Base-by-base conservation (phyloP, 2,888 invertebrate genomes). In the Nematopogon swammerdamellus region DNA sequence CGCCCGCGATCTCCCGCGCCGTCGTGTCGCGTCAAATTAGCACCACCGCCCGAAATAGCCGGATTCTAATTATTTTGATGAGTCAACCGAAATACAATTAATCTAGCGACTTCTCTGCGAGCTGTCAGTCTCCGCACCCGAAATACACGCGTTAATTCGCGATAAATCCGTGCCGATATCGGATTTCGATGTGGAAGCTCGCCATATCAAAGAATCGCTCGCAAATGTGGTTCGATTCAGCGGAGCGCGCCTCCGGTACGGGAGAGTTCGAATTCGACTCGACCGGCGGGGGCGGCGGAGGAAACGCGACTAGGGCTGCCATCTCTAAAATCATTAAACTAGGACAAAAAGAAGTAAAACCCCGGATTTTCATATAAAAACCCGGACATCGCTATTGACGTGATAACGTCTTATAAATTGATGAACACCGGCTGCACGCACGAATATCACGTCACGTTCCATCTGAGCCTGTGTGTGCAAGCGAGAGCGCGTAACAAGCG, bases 11-110 rank as follows among this genome's bases (percentile, higher is more conserved):
- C 76, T 75, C 77, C 77, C 77, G 75, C 77, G 75, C 75, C 79
- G 79, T 72, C 73, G n/a, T 77, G 79, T 79, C 79, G 77, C 76
- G n/a, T n/a, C n/a, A n/a, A n/a, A 77, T 77, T 77, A 77, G 72
- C 75, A 76, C 74, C n/a, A n/a, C n/a, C 76, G 71, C 68, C 77
- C 68, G 74, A 75, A 79, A 79, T 79, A 79, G 76, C 77, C 72
- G 74, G 72, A 77, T 79, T 77, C 77, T 77, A 77, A 79, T 79
- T 79, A 79, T 79, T 77, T 77, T 77, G 79, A 77, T 79, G 77
- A 77, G 72, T 79, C 79, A 77, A 76, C 70, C 67, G 75, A 73
- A 76, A 77, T 76, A 79, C 79, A 79, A 79, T 79, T 76, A 79
- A 79, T 79, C 77, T 79, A 73, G 70, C 70, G 65, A 70, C 66